These are phyloP conservation scores for Sinocyclocheilus grahami DNA, from an alignment of 2,113 vertebrate species.

Conservation along the genomic window DNA sequence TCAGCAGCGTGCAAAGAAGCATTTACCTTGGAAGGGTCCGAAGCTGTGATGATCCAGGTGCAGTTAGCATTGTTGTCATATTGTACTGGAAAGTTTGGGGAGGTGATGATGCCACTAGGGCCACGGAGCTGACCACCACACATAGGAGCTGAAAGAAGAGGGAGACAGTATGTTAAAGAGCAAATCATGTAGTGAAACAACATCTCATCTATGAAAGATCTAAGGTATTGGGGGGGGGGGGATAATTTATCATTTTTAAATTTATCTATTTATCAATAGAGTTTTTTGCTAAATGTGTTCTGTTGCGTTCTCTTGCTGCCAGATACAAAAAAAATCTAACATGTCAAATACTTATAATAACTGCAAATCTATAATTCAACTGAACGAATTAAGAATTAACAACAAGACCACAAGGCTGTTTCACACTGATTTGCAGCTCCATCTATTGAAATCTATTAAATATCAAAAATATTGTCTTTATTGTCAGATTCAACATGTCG, in stretches of 20 bases:
- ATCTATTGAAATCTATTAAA: too few relatives aligned
- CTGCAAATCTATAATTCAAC: not conserved
- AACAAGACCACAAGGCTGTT: too few relatives aligned
- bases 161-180: not conserved
- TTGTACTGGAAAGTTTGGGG: conserved; percentile 96
- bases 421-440: too few relatives aligned
- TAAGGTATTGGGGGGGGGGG: too few relatives aligned
- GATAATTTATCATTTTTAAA: too few relatives aligned
- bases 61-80: conserved; percentile 99
- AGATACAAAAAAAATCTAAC: not conserved
- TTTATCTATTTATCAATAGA: too few relatives aligned
- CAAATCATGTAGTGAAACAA: not conserved
- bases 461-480: too few relatives aligned
- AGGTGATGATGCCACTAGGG: conserved; percentile 90
- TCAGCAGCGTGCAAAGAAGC: not conserved
- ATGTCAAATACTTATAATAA: not conserved
- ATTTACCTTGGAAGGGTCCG: conserved; percentile 88
- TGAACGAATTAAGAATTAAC: not conserved
- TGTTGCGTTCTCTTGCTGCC: not conserved
- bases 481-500: too few relatives aligned
- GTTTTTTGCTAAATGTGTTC: not conserved
- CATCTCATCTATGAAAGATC: not conserved
- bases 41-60: conserved; percentile 95
- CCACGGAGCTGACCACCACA: conserved; percentile 90
- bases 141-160: conserved; percentile 84